These are phyloP conservation scores for Quadroppia sp. DNA, from an alignment of 2,888 invertebrate species.

Conservation along the genomic window DNA sequence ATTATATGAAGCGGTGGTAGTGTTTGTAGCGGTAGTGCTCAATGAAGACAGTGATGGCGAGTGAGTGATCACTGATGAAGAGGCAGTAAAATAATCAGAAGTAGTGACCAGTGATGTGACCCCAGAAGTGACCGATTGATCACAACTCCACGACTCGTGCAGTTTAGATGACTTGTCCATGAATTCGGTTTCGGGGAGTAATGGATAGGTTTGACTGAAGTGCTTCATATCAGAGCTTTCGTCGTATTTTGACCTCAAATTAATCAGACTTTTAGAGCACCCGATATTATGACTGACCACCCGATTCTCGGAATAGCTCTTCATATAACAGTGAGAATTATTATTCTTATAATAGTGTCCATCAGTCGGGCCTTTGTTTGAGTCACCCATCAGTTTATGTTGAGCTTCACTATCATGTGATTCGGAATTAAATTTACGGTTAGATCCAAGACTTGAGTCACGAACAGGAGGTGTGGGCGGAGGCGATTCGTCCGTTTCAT, in stretches of 20 bases:
- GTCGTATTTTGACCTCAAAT: slow-evolving; percentile 25
- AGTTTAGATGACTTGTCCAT: slow-evolving; percentile 10
- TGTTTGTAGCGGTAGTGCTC: slow-evolving; percentile 29
- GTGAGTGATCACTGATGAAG: slow-evolving; percentile 38
- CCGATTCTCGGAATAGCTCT: slow-evolving; percentile 20
- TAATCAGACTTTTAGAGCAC: slow-evolving; percentile 30
- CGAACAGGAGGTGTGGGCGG: slow-evolving; percentile 42
- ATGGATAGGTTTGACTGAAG: slow-evolving; percentile 35
- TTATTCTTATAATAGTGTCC: slow-evolving; percentile 25
- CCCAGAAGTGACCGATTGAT: slow-evolving; percentile 30
- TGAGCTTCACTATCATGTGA: neutral
- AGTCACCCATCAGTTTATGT: slow-evolving; percentile 33
- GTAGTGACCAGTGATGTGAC: slow-evolving; percentile 28
- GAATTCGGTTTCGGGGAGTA: slow-evolving; percentile 28
- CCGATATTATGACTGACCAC: slow-evolving; percentile 26
- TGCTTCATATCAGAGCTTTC: slow-evolving; percentile 34
- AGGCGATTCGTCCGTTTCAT: slow-evolving; percentile 31
- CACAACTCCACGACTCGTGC: slow-evolving; percentile 34
- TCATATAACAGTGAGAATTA: slow-evolving; percentile 10
- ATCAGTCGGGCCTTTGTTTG: slow-evolving; percentile 35
- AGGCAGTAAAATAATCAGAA: slow-evolving; percentile 29
- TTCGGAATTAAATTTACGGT: slow-evolving; percentile 27
- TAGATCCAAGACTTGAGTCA: slow-evolving; percentile 38
- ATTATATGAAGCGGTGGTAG: slow-evolving; percentile 16
- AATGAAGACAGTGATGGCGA: slow-evolving; percentile 39